Percentiles rank a stretch among this genome's conserved stretches.
phyloP scores from a whole-genome alignment of 2,888 invertebrate genomes.

The Stenodema calcarata region DNA sequence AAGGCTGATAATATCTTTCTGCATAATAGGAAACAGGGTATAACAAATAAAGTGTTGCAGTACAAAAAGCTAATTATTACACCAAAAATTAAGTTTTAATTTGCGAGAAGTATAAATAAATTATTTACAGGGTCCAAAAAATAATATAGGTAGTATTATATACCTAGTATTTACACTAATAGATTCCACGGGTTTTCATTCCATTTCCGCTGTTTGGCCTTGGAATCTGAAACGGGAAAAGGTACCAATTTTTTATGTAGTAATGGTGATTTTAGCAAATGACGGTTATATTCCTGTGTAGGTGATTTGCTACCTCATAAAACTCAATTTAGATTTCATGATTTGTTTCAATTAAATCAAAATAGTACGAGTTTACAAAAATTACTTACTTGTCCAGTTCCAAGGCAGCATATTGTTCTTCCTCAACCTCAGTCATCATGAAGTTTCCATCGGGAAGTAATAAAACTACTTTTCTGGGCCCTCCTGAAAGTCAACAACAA shows the following conservation, averaged over 20 bases:
- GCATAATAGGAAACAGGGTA: background rate
- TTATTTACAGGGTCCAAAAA: background rate
- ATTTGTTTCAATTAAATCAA: too few species aligned
- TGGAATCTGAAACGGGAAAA: conserved; percentile 20
- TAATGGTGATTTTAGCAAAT: too few species aligned
- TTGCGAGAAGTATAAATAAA: background rate
- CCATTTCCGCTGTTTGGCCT: conserved; percentile 31
- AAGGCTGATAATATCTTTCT: background rate
- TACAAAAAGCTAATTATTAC: background rate
- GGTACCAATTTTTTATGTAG: background rate
- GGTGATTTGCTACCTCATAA: too few species aligned
- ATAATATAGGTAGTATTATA: background rate
- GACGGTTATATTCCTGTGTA: too few species aligned
- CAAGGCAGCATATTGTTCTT: conserved; percentile 80
- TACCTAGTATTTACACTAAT: background rate
- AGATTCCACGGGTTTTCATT: background rate
- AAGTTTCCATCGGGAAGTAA: conserved; percentile 83
- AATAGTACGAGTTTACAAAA: too few species aligned
- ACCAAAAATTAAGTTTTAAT: background rate
- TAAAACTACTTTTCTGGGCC: conserved; percentile 82
- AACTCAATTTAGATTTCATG: too few species aligned
- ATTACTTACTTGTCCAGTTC: conserved; percentile 66
- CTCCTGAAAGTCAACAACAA: conserved; percentile 60
- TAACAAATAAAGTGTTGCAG: too few species aligned
- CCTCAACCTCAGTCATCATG: conserved; percentile 87